A percentile compares a stretch with the other conserved stretches of the same genome.
Evolutionary conservation across 1,140 invertebrate species (phyloP).

Genomic region (Parasteatoda tepidariorum): DNA sequence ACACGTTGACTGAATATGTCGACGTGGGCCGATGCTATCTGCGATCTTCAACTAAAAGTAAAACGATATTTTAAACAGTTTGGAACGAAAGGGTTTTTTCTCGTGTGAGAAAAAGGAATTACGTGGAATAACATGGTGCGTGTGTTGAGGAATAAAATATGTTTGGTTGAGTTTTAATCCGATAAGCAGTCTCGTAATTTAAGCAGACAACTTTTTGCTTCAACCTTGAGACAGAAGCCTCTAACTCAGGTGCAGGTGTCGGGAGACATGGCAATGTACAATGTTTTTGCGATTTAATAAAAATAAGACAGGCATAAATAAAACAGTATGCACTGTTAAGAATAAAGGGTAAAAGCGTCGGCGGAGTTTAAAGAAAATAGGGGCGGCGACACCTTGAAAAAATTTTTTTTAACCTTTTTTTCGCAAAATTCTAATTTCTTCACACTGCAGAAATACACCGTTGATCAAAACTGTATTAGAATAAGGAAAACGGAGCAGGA

Average conservation of each 20-base stretch:
- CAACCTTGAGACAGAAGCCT: slow-evolving; percentile 48
- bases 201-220: slow-evolving; percentile 49
- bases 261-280: slow-evolving; percentile 1
- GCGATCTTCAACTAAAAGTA: no score
- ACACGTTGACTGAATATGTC: no score
- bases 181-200: slow-evolving; percentile 54
- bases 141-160: slow-evolving; percentile 24
- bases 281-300: slow-evolving; percentile 1
- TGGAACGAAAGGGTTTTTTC: no score
- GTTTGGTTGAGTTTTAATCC: slow-evolving; percentile 28
- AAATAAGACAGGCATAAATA: slow-evolving; percentile 7
- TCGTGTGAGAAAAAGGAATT: slow-evolving; percentile 33
- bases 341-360: background rate
- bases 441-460: no score
- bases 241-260: slow-evolving; percentile 43
- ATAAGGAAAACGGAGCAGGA: no score
- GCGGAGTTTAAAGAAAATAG: background rate
- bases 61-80: no score
- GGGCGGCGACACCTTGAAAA: background rate
- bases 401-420: no score
- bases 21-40: no score
- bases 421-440: no score
- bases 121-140: slow-evolving; percentile 6
- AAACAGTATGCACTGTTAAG: no score
- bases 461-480: no score